Evolutionary conservation across 2,113 vertebrate genomes (phyloP).

Genomic region (Eptatretus burgeri): DNA sequence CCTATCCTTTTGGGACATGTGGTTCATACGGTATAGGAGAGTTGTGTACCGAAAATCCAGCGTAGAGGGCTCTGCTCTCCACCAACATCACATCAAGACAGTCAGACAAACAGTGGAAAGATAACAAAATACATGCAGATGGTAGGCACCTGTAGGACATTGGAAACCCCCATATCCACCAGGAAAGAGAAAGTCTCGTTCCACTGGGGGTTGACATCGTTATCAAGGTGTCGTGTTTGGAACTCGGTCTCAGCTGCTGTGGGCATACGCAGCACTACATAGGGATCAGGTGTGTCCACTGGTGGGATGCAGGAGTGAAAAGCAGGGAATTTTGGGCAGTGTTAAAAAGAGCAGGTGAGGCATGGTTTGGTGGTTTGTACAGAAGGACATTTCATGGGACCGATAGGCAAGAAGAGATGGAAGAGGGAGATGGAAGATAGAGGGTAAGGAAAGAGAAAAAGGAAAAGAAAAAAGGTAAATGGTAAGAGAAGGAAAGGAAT

Average conservation of each 20-base stretch:
- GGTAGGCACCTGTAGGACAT: too few relatives aligned
- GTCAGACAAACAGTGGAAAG: too few relatives aligned
- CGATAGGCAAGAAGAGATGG: neutral
- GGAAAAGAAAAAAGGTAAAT: neutral
- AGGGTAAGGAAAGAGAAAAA: neutral
- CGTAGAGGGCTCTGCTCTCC: too few relatives aligned
- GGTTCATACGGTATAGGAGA: too few relatives aligned
- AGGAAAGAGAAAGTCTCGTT: conserved; percentile 70
- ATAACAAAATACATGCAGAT: too few relatives aligned
- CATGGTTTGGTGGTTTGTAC: too few relatives aligned
- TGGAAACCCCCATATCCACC: conserved; percentile 27
- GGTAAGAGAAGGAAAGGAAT: neutral
- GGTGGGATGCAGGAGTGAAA: conserved; percentile 8
- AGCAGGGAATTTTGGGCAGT: neutral
- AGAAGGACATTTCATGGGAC: too few relatives aligned
- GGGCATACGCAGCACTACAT: conserved; percentile 64
- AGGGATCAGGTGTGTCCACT: conserved; percentile 92
- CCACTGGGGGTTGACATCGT: conserved; percentile 61
- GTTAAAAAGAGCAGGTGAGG: neutral
- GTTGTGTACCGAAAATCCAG: too few relatives aligned
- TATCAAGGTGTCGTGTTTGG: conserved; percentile 57
- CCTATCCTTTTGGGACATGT: too few relatives aligned
- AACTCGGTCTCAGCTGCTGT: conserved; percentile 60
- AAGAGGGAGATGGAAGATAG: neutral
- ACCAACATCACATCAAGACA: too few relatives aligned